Base-by-base conservation (phyloP, 2,888 invertebrate genomes). In the Dyspetes luteomarginatus region DNA sequence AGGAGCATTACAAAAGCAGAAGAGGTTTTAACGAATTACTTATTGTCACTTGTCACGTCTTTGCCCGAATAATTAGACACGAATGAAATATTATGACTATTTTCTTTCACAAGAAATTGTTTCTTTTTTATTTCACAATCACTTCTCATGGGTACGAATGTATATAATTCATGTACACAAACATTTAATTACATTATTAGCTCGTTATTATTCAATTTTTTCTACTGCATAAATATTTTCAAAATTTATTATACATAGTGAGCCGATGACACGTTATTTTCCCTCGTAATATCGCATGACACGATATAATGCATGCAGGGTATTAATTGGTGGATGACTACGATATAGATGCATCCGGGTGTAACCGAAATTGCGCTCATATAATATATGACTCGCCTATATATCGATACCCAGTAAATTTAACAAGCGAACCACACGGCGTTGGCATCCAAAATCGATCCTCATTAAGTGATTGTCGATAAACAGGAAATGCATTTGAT, bases 21-120 rank as follows among this genome's bases (percentile, higher is more conserved):
- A 52, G 45, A 19, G 43, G 30, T 68, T 68, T 73, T 48, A 73
- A 43, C 62, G 55, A 68, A 78, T 79, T 58, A 74, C 58, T 17
- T 48, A 41, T 28, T 56, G 56, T 55, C 73, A n/a, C 45, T 48
- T 64, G 56, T 55, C 55, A 58, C 17, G 43, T 52, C 5, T 30
- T 36, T 12, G 22, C 43, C n/a, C n/a, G n/a, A n/a, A n/a, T n/a
- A n/a, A n/a, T n/a, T n/a, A n/a, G n/a, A n/a, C n/a, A n/a, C n/a
- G n/a, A n/a, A n/a, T n/a, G n/a, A n/a, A n/a, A n/a, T n/a, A n/a
- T n/a, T n/a, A n/a, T n/a, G n/a, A n/a, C n/a, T n/a, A n/a, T n/a
- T n/a, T n/a, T n/a, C n/a, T n/a, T n/a, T n/a, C n/a, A n/a, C n/a
- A n/a, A n/a, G n/a, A n/a, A n/a, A n/a, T 12, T 36, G 36, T 12